A percentile compares a stretch with the other conserved stretches of the same genome.
These are phyloP conservation scores for Coracias cyanogaster DNA, from an alignment of 2,797 vertebrate species.

Conservation along the genomic window DNA sequence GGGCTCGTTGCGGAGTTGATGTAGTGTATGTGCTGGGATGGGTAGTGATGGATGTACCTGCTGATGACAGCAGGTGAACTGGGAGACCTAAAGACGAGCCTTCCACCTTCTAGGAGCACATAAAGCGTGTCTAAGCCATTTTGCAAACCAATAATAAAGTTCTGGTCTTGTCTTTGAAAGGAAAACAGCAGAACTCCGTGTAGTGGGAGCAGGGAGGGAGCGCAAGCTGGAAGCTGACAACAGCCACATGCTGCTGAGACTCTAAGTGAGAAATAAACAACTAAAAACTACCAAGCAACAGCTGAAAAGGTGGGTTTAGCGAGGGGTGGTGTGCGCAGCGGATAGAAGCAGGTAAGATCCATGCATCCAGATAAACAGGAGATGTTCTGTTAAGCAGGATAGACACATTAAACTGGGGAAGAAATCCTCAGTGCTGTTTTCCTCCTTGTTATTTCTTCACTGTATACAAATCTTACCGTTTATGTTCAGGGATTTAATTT, in stretches of 20 bases:
- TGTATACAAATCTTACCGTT: not conserved
- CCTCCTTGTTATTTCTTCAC: not conserved
- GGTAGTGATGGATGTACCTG: not conserved
- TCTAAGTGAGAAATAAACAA: not conserved
- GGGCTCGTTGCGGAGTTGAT: no score
- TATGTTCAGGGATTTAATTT: not conserved
- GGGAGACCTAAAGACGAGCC: fast-evolving
- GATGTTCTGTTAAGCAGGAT: not conserved
- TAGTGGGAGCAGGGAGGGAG: not conserved
- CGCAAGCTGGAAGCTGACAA: not conserved
- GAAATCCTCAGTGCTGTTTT: not conserved
- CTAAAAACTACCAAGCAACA: not conserved
- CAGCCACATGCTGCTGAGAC: fast-evolving
- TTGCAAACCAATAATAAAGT: not conserved
- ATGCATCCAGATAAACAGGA: not conserved
- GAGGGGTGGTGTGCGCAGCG: not conserved
- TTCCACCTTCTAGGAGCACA: fast-evolving
- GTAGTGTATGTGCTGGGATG: not conserved
- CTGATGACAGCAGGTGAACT: not conserved
- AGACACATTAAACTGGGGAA: not conserved
- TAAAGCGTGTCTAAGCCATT: fast-evolving
- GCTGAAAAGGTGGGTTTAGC: not conserved
- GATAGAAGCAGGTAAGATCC: not conserved
- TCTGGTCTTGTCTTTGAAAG: not conserved
- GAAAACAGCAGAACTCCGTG: fast-evolving